Conservation (phyloP, 92 coral and sea anemone species). For the Zoanthus solanderi region DNA sequence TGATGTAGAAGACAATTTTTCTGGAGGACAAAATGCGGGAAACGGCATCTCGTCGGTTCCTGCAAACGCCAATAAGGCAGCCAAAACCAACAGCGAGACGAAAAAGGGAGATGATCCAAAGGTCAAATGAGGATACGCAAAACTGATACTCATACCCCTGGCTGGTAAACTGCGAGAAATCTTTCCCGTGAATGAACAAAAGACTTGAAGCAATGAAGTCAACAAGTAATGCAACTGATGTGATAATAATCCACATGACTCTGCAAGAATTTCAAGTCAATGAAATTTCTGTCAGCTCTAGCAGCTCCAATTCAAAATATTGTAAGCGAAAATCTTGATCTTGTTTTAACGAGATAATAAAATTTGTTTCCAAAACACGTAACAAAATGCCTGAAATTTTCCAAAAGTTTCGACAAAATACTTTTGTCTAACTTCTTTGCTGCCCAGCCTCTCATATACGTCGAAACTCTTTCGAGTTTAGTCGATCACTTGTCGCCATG, state of each 20-base stretch:
- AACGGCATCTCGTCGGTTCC: conserved; percentile 68
- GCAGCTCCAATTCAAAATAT: background rate
- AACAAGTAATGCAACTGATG: conserved; percentile 36
- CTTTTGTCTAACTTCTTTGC: background rate
- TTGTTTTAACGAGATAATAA: too few relatives aligned
- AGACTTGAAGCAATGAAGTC: conserved; percentile 69
- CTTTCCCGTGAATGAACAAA: conserved; percentile 74
- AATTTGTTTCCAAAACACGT: too few relatives aligned
- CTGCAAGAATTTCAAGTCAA: background rate
- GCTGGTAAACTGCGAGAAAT: conserved; percentile 56
- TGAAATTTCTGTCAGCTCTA: background rate
- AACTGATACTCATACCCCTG: conserved; percentile 67
- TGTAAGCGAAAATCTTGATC: background rate
- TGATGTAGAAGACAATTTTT: conserved; percentile 68
- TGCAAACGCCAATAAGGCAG: conserved; percentile 69
- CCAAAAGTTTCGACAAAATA: background rate
- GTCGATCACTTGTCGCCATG: conserved; percentile 9
- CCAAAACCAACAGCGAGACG: conserved; percentile 77
- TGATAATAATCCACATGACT: conserved; percentile 16
- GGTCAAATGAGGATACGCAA: conserved; percentile 81
- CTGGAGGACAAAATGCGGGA: conserved; percentile 68
- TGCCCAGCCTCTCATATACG: too few relatives aligned
- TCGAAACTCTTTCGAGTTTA: conserved; percentile 13
- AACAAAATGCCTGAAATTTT: too few relatives aligned
- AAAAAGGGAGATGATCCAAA: conserved; percentile 77